phyloP scores from a whole-genome alignment of 2,888 invertebrate species.

The Gymnocheta viridis region DNA sequence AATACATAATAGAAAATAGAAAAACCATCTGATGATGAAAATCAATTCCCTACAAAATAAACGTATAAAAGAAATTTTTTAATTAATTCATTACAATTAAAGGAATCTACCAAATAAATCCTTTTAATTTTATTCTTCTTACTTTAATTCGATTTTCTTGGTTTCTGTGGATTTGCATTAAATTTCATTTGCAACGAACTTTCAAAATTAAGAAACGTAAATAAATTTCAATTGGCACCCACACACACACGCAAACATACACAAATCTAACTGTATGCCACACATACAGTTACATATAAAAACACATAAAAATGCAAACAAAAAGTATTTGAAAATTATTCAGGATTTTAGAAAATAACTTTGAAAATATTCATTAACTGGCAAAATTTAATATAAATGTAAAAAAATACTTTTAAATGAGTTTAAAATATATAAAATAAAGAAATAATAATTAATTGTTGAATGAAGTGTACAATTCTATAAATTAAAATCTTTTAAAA shows the following conservation, averaged over 20 bases:
- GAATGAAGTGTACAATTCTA: slow-evolving; percentile 49
- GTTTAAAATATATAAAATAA: not conserved
- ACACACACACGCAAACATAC: not conserved
- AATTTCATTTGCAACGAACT: slow-evolving; percentile 54
- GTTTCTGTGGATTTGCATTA: slow-evolving; percentile 66
- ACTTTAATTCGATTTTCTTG: slow-evolving; percentile 54
- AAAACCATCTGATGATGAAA: slow-evolving; percentile 57
- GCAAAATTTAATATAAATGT: slow-evolving; percentile 1
- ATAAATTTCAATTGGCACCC: slow-evolving; percentile 45
- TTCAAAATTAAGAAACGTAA: slow-evolving; percentile 45
- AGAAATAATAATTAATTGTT: slow-evolving; percentile 38
- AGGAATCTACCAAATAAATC: slow-evolving; percentile 62
- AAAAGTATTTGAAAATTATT: slow-evolving; percentile 34
- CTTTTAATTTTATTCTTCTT: slow-evolving; percentile 56
- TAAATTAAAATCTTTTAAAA: slow-evolving; percentile 18
- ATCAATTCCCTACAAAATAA: slow-evolving; percentile 50
- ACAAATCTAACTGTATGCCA: not conserved
- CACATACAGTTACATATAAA: not conserved
- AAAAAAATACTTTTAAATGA: not conserved
- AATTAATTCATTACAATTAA: slow-evolving; percentile 70
- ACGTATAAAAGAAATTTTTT: slow-evolving; percentile 58
- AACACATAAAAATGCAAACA: not conserved
- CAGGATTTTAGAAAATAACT: slow-evolving; percentile 44
- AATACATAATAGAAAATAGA: not conserved
- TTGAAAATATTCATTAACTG: slow-evolving; percentile 22